Percentiles rank a stretch among this genome's conserved stretches.
These are phyloP conservation scores for Danio aesculapii DNA, from an alignment of 2,797 vertebrate species.

Conservation along the genomic window DNA sequence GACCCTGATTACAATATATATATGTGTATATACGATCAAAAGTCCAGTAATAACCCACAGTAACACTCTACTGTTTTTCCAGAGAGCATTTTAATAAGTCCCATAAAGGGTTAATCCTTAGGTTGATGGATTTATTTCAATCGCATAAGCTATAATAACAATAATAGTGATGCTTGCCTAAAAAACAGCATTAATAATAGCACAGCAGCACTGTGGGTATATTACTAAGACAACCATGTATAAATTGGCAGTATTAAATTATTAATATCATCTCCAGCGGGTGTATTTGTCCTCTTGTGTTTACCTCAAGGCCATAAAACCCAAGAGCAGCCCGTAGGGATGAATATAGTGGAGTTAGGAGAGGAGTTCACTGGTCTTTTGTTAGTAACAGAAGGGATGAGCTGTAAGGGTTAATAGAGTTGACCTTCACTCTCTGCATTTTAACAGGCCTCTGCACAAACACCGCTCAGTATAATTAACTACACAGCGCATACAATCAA, in stretches of 20 bases:
- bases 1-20: too few species aligned
- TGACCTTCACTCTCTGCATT: constrained; percentile 35
- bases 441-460: constrained; percentile 52
- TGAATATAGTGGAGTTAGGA: constrained; percentile 4
- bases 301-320: constrained; percentile 20
- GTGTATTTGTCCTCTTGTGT: not conserved
- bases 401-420: constrained; percentile 54
- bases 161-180: not conserved
- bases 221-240: not conserved
- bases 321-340: not conserved
- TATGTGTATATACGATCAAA: too few species aligned
- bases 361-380: constrained; percentile 39
- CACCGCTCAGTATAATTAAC: constrained; percentile 52
- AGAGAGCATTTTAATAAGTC: too few species aligned
- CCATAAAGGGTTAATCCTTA: not conserved
- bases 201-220: not conserved
- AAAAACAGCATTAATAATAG: not conserved
- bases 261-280: constrained; percentile 14
- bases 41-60: too few species aligned
- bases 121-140: not conserved
- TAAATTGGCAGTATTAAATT: not conserved
- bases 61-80: too few species aligned
- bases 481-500: constrained; percentile 34
- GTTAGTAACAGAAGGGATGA: constrained; percentile 30
- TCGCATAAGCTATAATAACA: not conserved